These are phyloP conservation scores for Aptenodytes patagonicus DNA, from an alignment of 2,113 vertebrate genomes.

Conservation along the genomic window DNA sequence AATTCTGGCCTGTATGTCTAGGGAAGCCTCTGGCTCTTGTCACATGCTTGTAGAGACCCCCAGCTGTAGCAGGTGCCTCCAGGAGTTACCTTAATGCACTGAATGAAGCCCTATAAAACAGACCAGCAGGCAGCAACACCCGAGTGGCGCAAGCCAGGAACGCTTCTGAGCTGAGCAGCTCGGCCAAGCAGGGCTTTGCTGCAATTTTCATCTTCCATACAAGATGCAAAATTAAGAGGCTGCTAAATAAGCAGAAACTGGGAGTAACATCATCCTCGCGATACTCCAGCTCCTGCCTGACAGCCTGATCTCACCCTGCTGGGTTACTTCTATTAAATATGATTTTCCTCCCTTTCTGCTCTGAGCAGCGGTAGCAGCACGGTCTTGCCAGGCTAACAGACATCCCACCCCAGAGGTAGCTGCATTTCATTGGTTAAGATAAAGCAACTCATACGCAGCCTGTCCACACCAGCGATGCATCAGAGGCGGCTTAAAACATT, in stretches of 20 bases:
- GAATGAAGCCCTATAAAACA: not conserved
- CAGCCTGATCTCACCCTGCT: not conserved
- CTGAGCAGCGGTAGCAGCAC: accelerated
- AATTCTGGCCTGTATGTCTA: not conserved
- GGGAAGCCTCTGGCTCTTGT: not conserved
- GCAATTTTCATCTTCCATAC: accelerated
- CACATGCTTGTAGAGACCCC: not conserved
- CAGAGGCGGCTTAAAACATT: not conserved
- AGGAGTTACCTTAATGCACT: accelerated
- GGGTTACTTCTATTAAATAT: not conserved
- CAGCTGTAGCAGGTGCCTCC: not conserved
- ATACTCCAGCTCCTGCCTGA: not conserved
- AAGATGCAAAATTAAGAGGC: not conserved
- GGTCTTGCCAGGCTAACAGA: not conserved
- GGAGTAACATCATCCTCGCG: not conserved
- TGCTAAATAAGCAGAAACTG: not conserved
- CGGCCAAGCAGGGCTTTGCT: not conserved
- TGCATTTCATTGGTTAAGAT: not conserved
- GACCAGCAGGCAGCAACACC: accelerated
- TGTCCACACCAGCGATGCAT: not conserved
- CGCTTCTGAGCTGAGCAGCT: accelerated
- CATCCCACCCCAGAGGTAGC: not conserved
- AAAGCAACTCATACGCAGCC: not conserved
- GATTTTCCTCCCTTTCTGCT: not conserved
- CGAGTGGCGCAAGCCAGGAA: not conserved